Conservation (phyloP, 2,888 invertebrate species). For the Drosophila mayaguana region DNA sequence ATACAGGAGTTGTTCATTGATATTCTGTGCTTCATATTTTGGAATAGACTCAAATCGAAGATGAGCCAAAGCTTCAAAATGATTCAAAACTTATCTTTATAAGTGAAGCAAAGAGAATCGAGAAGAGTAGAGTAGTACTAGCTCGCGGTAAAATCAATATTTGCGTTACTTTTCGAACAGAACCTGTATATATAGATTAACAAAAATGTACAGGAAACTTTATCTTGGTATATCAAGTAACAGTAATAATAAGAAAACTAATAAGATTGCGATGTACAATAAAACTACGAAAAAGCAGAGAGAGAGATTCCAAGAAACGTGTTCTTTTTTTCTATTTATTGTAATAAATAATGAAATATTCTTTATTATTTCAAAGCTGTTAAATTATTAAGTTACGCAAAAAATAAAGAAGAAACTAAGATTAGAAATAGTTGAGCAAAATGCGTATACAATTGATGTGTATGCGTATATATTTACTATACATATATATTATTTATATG, state of each 20-base stretch:
- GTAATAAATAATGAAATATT: conserved; percentile 4
- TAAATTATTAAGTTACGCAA: conserved; percentile 8
- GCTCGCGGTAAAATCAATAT: too few relatives aligned
- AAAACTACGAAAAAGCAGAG: not conserved
- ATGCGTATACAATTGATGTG: not conserved
- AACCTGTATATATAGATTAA: too few relatives aligned
- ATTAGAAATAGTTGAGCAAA: conserved; percentile 16
- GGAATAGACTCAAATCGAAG: too few relatives aligned
- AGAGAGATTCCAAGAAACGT: not conserved
- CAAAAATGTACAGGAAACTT: too few relatives aligned
- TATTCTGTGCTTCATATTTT: too few relatives aligned
- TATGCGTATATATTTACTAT: not conserved
- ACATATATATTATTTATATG: not conserved
- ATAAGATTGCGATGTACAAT: not conserved
- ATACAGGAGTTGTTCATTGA: too few relatives aligned
- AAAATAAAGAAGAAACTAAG: not conserved
- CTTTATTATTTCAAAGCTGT: conserved; percentile 18
- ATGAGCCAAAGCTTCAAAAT: too few relatives aligned
- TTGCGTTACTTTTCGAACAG: too few relatives aligned
- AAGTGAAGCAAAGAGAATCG: too few relatives aligned
- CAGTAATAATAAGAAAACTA: not conserved
- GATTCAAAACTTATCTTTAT: too few relatives aligned
- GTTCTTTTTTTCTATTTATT: not conserved
- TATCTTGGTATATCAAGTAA: not conserved
- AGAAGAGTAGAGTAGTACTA: too few relatives aligned